Evolutionary conservation across 2,888 invertebrate species (phyloP), one percentile per base, ranked within the genome.

Genomic region (Ditula angustiorana): DNA sequence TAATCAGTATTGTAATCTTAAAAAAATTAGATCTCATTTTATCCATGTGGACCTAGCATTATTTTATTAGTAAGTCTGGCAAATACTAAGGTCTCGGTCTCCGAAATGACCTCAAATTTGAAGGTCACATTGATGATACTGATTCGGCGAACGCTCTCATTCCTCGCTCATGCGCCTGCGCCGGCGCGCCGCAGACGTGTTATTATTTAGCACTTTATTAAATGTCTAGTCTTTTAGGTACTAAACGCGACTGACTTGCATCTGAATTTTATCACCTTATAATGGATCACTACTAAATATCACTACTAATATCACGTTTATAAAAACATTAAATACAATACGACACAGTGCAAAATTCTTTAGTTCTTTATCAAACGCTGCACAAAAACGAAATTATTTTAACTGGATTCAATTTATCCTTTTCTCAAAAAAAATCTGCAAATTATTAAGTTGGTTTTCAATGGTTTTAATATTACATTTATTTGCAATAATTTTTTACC

Each of bases 131-230:
- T 82, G 80, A 73, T 71, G 70, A 66, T 69, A 58, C 71, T 69
- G 70, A 78, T 87, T 87, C 84, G 80, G 74, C 77, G 85, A 85
- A 85, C 80, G 78, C 80, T 84, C 83, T 81, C 75, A 82, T 82
- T 83, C 81, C 79, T 68, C 70, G 76, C 80, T 76, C 72, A 63
- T 70, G 71, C 41, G 59, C 50, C 11, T 19, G 71, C 69, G 70
- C 72, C 70, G 68, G 71, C 70, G 62, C 70, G 68, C 71, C 70
- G 62, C 77, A 83, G 79, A 83, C 85, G 71, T 86, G 77, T 83
- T 85, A 87, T 88, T 88, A 88, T 82, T 75, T 80, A 69, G 74
- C 78, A 77, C 86, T 87, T 84, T 58, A 52, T 55, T 62, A 53
- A 63, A 61, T 46, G 33, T 33, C 47, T 58, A 46, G 10, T 47